Evolutionary conservation across 2,888 invertebrate species (phyloP), one percentile per base, ranked within the genome.

Genomic region (Epirrhoe tristata): DNA sequence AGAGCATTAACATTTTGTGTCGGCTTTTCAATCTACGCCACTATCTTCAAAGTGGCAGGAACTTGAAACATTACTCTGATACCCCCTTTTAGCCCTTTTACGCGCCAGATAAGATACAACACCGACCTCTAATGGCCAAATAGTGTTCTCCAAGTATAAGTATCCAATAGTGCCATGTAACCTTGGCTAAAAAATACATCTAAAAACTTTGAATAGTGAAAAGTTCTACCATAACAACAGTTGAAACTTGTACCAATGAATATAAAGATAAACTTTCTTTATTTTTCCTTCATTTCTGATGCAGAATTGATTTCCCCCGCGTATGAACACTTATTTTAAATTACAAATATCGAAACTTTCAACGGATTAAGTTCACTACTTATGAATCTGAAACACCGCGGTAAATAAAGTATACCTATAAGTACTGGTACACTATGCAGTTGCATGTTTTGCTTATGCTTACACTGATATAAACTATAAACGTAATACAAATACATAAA

Each of bases 301-400:
- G 66, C 69, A 74, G 69, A 57, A 63, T 55, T 72, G 72, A 81
- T 78, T 81, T 78, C 77, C 73, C 79, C 66, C 7, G 69, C 53
- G 77, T 58, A 66, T 57, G 58, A 66, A 58, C 56, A 59, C 67
- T 58, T 16, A 61, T 57, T 58, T 62, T 52, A 69, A 66, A 66
- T 59, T 57, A 59, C 63, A 64, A 73, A 69, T 66, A 69, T 58
- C 58, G 58, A 32, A 69, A 65, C 62, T 69, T 69, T 61, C 63
- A 43, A 68, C 61, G 59, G 58, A 51, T 16, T 52, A 57, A 57
- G 46, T 62, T 62, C 36, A 50, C 63, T 71, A 43, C 12, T 12
- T 43, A 43, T 43, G 39, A 43, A 43, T 12, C 39, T 43, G 39
- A 12, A 43, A 43, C 12, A 43, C 12, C 12, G 12, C 5, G 12